Evolutionary conservation across 2,888 invertebrate species (phyloP).

Genomic region (Alsophila aescularia): DNA sequence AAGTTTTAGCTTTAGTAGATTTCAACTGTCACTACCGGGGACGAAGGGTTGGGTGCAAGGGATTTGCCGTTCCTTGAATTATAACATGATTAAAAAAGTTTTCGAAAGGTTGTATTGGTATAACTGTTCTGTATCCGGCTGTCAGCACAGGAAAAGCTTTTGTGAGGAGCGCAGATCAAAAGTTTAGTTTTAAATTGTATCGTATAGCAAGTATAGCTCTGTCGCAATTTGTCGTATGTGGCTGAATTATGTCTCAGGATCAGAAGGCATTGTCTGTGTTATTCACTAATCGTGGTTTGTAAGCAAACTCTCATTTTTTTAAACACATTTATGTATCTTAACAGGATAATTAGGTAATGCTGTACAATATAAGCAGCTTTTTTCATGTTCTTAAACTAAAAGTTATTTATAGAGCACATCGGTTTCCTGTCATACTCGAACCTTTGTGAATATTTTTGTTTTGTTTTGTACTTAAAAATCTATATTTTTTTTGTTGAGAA

Average conservation of each 20-base stretch:
- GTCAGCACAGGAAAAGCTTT: not conserved
- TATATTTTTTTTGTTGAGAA: not conserved
- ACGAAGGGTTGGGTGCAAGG: constrained; percentile 31
- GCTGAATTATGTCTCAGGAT: no score
- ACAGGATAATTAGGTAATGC: no score
- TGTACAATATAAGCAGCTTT: no score
- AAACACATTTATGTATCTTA: no score
- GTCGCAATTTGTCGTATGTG: not conserved
- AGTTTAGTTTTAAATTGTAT: not conserved
- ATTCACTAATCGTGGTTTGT: no score
- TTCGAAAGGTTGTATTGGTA: constrained; percentile 22
- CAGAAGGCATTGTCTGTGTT: no score
- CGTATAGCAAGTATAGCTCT: not conserved
- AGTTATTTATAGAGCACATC: no score
- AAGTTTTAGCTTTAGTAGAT: constrained; percentile 61
- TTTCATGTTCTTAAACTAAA: no score
- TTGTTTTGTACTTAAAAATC: not conserved
- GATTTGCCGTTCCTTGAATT: constrained; percentile 32
- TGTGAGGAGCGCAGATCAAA: not conserved
- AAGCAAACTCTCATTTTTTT: no score
- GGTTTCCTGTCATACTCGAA: no score
- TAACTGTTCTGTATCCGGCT: constrained; percentile 11
- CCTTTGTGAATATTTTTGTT: not conserved
- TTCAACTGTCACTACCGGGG: constrained; percentile 51
- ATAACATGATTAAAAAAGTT: constrained; percentile 37